Evolutionary conservation across 2,888 invertebrate genomes (phyloP), one percentile per base, ranked within the genome.

Genomic region (Candidula unifasciata): DNA sequence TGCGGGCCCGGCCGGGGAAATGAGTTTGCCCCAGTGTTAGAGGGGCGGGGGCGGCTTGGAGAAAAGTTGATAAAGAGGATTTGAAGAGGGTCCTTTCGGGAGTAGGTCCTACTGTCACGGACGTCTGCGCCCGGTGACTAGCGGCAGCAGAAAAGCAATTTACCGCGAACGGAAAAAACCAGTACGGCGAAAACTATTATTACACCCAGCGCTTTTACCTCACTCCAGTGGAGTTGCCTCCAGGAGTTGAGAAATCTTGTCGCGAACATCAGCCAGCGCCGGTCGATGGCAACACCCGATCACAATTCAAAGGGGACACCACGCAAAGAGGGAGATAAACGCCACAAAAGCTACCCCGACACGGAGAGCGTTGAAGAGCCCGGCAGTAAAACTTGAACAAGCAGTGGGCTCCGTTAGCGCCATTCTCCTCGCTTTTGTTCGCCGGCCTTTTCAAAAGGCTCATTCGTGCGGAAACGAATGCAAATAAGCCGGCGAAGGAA

Each of bases 401-500:
- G 73, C 64, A 60, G 35, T 0, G 33, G 52, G 71, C 13, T 52
- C 57, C 57, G 44, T 13, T 44, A 13, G 35, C 30, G 30, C 30
- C 54, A 13, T 27, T 30, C 27, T 64, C 44, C 27, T 35, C 52
- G 69, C 30, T 44, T 35, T 37, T 69, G 60, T 54, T 54, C 66
- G 57, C 30, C 78, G 21, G n/a, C 27, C 30, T n/a, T 73, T 73
- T 78, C 78, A 83, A 54, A 83, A 69, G 69, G n/a, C 27, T n/a
- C 78, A 78, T 18, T 68, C 27, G 33, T 30, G 78, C 83, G 71
- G 78, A 78, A 77, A 83, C 83, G 30, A 71, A 83, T 57, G 60
- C 77, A 83, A 77, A 83, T 78, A 78, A 68, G 71, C 35, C 57
- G 35, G 30, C 78, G 69, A 6, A 44, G 69, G 35, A 35, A 78